phyloP scores from a whole-genome alignment of 1,140 invertebrate genomes.

The Hirudo medicinalis region DNA sequence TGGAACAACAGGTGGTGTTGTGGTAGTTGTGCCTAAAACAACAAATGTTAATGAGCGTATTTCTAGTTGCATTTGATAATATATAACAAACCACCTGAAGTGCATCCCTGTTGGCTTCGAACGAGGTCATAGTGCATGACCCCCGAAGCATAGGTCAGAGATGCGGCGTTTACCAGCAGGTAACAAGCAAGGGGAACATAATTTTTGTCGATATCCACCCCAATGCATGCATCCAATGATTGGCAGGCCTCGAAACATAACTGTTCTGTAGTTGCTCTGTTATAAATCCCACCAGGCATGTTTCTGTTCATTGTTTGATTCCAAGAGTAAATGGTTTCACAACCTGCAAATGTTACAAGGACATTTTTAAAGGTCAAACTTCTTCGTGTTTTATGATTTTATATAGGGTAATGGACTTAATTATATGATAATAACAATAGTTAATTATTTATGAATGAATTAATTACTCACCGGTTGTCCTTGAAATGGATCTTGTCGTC shows the following conservation, averaged over 20 bases:
- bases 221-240: background rate
- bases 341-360: too few relatives aligned
- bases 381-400: too few relatives aligned
- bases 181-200: background rate
- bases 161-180: background rate
- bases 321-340: background rate
- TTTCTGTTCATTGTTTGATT: background rate
- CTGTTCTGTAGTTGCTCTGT: background rate
- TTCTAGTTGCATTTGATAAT: background rate
- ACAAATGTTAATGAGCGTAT: background rate
- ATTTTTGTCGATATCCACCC: slow-evolving; percentile 8
- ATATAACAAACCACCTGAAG: background rate
- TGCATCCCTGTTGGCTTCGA: background rate
- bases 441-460: background rate
- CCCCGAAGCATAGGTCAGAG: background rate
- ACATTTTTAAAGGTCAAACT: too few relatives aligned
- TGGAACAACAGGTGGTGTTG: background rate
- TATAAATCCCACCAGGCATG: slow-evolving; percentile 6
- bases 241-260: background rate
- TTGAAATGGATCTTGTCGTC: too few relatives aligned
- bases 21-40: background rate
- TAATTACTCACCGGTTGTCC: background rate
- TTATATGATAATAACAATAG: too few relatives aligned
- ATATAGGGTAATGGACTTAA: too few relatives aligned
- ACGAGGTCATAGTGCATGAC: slow-evolving; percentile 15